Evolutionary conservation across 2,113 vertebrate genomes (phyloP).

Genomic region (Alexandromys fortis): DNA sequence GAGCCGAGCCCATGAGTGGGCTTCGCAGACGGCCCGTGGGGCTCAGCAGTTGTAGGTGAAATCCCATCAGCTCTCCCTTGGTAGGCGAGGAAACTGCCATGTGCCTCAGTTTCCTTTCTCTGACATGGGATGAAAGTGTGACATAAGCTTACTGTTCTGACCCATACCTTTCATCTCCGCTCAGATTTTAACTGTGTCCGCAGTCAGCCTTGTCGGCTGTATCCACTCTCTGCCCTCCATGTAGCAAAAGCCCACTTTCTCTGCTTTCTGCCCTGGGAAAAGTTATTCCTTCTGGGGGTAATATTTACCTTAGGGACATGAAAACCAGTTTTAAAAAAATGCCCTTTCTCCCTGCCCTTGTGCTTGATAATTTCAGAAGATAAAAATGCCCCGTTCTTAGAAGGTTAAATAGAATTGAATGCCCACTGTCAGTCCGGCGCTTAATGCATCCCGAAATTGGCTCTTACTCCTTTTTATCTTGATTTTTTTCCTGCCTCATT

Average conservation of each 20-base stretch:
- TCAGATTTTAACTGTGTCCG: background rate
- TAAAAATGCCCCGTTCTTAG: background rate
- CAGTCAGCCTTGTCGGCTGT: background rate
- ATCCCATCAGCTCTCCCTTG: background rate
- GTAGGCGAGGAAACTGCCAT: background rate
- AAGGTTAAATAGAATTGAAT: background rate
- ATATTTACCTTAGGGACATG: background rate
- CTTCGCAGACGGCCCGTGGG: background rate
- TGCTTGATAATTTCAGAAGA: background rate
- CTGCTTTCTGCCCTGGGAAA: background rate
- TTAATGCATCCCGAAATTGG: background rate
- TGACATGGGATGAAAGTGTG: background rate
- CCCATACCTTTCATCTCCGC: background rate
- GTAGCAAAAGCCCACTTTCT: background rate
- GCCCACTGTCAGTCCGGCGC: background rate
- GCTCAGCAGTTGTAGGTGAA: too few species aligned
- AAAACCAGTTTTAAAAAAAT: background rate
- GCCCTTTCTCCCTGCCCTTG: background rate
- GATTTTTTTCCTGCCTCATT: background rate
- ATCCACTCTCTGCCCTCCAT: background rate
- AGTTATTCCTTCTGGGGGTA: background rate
- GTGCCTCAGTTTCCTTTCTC: background rate
- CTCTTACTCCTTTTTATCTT: background rate
- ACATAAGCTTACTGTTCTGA: background rate
- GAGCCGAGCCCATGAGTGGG: background rate